These are phyloP conservation scores for Allacma fusca DNA, from an alignment of 2,888 invertebrate genomes.

Conservation along the genomic window DNA sequence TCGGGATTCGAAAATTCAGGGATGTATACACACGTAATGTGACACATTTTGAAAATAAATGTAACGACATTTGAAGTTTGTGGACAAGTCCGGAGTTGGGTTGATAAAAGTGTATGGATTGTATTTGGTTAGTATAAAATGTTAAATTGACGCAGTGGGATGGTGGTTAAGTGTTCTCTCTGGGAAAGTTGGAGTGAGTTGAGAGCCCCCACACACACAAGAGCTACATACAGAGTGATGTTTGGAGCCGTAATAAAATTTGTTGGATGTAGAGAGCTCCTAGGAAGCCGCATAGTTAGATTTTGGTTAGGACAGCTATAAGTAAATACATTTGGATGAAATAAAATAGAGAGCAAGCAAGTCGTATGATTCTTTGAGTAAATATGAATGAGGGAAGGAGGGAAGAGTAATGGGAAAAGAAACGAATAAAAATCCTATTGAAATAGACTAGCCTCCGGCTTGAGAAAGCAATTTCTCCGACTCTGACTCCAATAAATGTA, in stretches of 20 bases:
- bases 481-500: slow-evolving; percentile 24
- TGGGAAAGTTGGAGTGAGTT: no score
- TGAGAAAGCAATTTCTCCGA: slow-evolving; percentile 56
- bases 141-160: no score
- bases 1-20: no score
- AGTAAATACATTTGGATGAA: slow-evolving; percentile 24
- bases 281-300: slow-evolving; percentile 33
- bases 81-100: no score
- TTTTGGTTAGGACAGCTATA: slow-evolving; percentile 21
- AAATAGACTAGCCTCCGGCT: slow-evolving; percentile 50
- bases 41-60: no score
- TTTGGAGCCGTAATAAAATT: slow-evolving; percentile 38
- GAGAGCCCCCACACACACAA: no score
- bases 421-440: slow-evolving; percentile 54
- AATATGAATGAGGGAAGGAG: slow-evolving; percentile 49
- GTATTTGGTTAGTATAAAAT: no score
- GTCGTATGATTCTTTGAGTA: slow-evolving; percentile 57
- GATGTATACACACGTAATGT: no score
- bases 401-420: slow-evolving; percentile 54
- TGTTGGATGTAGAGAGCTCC: slow-evolving; percentile 23
- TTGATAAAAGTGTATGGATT: no score
- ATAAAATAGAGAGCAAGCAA: slow-evolving; percentile 24
- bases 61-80: no score
- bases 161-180: no score
- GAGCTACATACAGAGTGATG: no score